Base-by-base conservation (phyloP, 2,113 vertebrate genomes). In the Notothenia coriiceps region DNA sequence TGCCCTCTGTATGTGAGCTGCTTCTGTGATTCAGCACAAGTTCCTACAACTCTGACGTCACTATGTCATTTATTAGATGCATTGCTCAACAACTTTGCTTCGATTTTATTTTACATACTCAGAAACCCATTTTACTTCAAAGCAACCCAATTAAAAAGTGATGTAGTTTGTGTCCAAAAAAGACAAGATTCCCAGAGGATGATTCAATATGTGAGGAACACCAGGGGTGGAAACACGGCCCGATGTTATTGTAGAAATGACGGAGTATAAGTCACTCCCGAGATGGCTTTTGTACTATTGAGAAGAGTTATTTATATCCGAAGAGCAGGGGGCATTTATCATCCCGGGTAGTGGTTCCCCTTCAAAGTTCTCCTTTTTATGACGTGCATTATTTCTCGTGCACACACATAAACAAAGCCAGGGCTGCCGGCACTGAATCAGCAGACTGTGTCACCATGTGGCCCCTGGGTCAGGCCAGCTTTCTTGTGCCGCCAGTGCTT, bases 351-450 rank as follows among this genome's bases (percentile, higher is more conserved):
- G 93, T 92, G 92, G 94, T 87, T 94, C 91, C 84, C 92, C 93
- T 96, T 95, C 92, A 95, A 96, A 96, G 94, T 93, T 89, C 94
- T 83, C 88, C 80, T 88, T 93, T 94, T 94, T 94, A 94, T 94
- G 95, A 95, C 91, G 92, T 96, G 96, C 94, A 95, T 95, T 96
- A 96, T 96, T 97, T 96, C 96, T 96, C 87, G 82, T 94, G 93
- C 93, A 88, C 92, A 93, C 93, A 94, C 94, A 96, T 96, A 97
- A 96, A 97, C 95, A 96, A 94, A 96, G 88, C 83, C 88, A 67
- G 86, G 88, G 82, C 92, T 90, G 93, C 91, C 89, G 90, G 94
- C 84, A 93, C 94, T 96, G 94, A 96, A 96, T 96, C 95, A 97
- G 95, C 91, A 91, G 94, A 93, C 93, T 93, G 93, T 96, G 96